Base-by-base conservation (phyloP, 2,888 invertebrate genomes). In the Eudemis profundana region DNA sequence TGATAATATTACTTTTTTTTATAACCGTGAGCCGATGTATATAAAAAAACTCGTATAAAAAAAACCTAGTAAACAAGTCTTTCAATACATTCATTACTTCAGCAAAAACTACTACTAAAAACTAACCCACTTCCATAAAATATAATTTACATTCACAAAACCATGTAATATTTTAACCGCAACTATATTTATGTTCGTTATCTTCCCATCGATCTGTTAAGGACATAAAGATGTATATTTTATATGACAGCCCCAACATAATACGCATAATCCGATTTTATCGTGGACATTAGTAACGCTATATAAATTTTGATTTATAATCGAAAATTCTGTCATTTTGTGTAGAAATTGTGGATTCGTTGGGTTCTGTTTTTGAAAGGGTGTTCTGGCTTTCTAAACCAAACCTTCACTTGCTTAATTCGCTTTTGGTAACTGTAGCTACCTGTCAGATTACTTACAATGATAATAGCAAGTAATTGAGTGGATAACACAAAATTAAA, bases 211-310 rank as follows among this genome's bases (percentile, higher is more conserved):
- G 38, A 65, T 65, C 65, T 60, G 53, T 19, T 27, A 42, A 38
- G 21, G 59, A 40, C 65, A 60, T 65, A 65, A 65, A 65, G 40
- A 65, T 51, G 60, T 60, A 65, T 53, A 65, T 53, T 65, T 65
- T 60, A 54, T 65, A 29, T 65, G 65, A 65, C 59, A 47, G 44
- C 38, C 53, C 23, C 27, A 51, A 15, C 46, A 53, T 60, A 53
- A 44, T 59, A 51, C 51, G 42, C 49, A 36, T 59, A 60, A 60
- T 65, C 60, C 21, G 60, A 60, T 65, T 65, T 59, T 65, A 65
- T 65, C 59, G 21, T 33, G 27, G 14, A 47, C 53, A 53, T 65
- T 65, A 65, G 65, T 65, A 40, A 59, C 60, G 65, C 51, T 65
- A 19, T 60, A 60, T 65, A 60, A 60, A 60, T 46, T 65, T 53